These are phyloP conservation scores for Scalopus aquaticus DNA, from an alignment of 2,113 vertebrate species.

Conservation along the genomic window DNA sequence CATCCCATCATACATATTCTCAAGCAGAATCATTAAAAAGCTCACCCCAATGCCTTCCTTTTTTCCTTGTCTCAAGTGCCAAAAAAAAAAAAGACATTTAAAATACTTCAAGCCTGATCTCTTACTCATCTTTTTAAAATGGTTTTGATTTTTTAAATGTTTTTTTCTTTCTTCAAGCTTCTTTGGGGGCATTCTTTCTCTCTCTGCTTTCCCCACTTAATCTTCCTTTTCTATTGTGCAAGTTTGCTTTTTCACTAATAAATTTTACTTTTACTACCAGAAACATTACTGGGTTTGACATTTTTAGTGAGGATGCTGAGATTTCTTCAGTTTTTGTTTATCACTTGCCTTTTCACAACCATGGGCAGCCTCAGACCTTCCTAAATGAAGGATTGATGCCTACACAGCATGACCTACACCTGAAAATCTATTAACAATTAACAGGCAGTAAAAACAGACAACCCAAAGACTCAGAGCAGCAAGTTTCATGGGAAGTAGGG, in stretches of 20 bases:
- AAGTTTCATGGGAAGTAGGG: slow-evolving; percentile 25
- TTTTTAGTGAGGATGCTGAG: slow-evolving; percentile 68
- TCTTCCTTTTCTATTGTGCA: slow-evolving; percentile 23
- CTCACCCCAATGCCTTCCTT: slow-evolving; percentile 1
- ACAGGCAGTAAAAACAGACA: slow-evolving; percentile 62
- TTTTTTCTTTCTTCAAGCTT: slow-evolving; percentile 27
- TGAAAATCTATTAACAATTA: slow-evolving; percentile 81
- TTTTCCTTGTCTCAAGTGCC: background rate
- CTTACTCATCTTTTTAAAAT: slow-evolving; percentile 38
- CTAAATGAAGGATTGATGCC: slow-evolving; percentile 72
- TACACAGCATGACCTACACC: slow-evolving; percentile 67
- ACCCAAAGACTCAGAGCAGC: slow-evolving; percentile 25
- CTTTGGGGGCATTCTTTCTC: background rate
- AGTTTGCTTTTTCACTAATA: slow-evolving; percentile 58
- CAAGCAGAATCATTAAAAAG: background rate
- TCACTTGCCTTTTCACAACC: slow-evolving; percentile 63
- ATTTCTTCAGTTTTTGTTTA: slow-evolving; percentile 70
- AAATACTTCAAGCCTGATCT: background rate
- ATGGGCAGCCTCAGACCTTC: slow-evolving; percentile 54
- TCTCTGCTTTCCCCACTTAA: background rate
- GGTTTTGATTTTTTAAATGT: slow-evolving; percentile 41
- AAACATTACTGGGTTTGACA: slow-evolving; percentile 54
- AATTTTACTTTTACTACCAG: slow-evolving; percentile 62
- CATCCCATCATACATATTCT: background rate
- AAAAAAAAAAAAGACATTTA: background rate